Percentiles rank a stretch among this genome's conserved stretches.
These are phyloP conservation scores for Zosterops hypoxanthus DNA, from an alignment of 2,113 vertebrate species.

Conservation along the genomic window DNA sequence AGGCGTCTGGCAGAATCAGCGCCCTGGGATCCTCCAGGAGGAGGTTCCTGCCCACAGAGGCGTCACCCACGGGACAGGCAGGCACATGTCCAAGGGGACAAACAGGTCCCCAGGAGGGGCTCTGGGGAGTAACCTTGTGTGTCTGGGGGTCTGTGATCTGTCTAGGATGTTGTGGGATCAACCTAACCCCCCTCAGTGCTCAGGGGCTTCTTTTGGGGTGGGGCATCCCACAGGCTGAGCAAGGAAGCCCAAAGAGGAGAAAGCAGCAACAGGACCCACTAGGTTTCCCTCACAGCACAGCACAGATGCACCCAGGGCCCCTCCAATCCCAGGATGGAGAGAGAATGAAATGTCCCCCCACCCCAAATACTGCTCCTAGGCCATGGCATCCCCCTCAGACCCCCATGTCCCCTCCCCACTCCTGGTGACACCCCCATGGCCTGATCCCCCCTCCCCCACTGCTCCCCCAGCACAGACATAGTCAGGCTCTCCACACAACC, in stretches of 20 bases:
- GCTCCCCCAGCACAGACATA: background rate
- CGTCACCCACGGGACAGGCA: background rate
- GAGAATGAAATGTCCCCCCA: too few species aligned
- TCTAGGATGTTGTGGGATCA: too few species aligned
- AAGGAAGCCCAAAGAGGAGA: background rate
- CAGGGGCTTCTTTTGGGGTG: background rate
- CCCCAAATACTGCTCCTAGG: background rate
- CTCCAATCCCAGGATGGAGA: background rate
- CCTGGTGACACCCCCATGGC: fast-evolving
- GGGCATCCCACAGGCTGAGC: background rate
- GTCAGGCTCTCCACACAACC: background rate
- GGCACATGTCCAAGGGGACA: background rate
- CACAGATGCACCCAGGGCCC: background rate
- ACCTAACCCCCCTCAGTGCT: too few species aligned
- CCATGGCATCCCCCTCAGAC: too few species aligned
- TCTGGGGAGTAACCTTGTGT: too few species aligned
- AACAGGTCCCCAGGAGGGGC: too few species aligned
- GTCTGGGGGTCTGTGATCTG: background rate
- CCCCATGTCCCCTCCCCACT: background rate
- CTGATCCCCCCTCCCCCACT: background rate
- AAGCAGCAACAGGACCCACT: too few species aligned
- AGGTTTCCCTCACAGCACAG: fast-evolving
- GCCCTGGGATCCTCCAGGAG: background rate
- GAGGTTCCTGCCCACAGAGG: background rate
- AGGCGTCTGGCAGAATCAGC: fast-evolving